phyloP scores from a whole-genome alignment of 2,888 invertebrate species.

The Heliothis peltigera region DNA sequence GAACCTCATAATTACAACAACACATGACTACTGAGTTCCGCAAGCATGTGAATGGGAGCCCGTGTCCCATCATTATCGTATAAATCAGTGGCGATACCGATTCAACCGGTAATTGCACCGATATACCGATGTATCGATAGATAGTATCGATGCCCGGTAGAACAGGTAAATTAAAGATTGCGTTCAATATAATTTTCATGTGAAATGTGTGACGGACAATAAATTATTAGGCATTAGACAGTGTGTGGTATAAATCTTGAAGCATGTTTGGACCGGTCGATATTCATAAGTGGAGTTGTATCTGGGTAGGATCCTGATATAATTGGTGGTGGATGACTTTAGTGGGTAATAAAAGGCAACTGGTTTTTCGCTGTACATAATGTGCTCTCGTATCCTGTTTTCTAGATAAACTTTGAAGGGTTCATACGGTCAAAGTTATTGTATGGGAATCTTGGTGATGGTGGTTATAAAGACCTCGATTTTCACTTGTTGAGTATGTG shows the following conservation, averaged over 20 bases:
- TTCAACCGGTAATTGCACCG: conserved; percentile 70
- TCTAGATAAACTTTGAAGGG: neutral
- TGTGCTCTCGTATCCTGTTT: neutral
- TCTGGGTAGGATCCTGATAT: conserved; percentile 37
- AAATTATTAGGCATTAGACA: conserved; percentile 66
- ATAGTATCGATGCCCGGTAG: conserved; percentile 65
- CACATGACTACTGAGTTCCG: conserved; percentile 67
- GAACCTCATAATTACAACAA: conserved; percentile 62
- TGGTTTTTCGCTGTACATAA: conserved; percentile 29
- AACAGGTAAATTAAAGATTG: conserved; percentile 68
- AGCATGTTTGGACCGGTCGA: conserved; percentile 43
- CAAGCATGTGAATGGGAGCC: conserved; percentile 63
- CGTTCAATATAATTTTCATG: conserved; percentile 71
- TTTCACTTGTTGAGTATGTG: no score
- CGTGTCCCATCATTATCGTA: conserved; percentile 83
- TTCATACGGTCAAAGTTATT: neutral
- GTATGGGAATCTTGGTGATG: neutral
- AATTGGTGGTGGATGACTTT: conserved; percentile 39
- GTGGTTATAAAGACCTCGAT: no score
- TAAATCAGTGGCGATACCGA: conserved; percentile 79
- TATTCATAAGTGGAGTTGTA: conserved; percentile 52
- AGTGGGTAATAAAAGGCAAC: conserved; percentile 36
- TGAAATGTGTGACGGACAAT: conserved; percentile 71
- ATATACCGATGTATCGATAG: conserved; percentile 70
- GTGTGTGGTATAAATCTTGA: conserved; percentile 60